Base-by-base conservation (phyloP, 1,140 invertebrate species). In the Mactra quadrangularis region DNA sequence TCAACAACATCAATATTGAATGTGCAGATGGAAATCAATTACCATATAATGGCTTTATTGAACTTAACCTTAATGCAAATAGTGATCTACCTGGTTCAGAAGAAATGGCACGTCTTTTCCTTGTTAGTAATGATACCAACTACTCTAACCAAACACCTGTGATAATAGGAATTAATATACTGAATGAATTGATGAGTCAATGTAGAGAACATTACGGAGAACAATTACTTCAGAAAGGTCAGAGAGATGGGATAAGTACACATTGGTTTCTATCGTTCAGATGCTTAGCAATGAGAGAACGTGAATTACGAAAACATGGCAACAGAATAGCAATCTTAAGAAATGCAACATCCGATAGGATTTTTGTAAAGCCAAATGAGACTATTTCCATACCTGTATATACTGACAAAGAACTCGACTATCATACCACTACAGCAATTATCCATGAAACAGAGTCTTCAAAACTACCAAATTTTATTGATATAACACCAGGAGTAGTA, bases 201-300 rank as follows among this genome's bases (percentile, higher is more conserved):
- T n/a, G n/a, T n/a, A n/a, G n/a, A n/a, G n/a, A n/a, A n/a, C n/a
- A n/a, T n/a, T n/a, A n/a, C n/a, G n/a, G n/a, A n/a, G n/a, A n/a
- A n/a, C 15, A 22, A 53, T 77, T 2, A 50, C 25, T 77, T 4
- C 82, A 83, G 35, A 52, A 50, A 33, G 62, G 72, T 35, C 15
- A 62, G 19, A n/a, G n/a, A n/a, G n/a, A n/a, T n/a, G n/a, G n/a
- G n/a, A 3, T 77, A 38, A 29, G 47, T 19, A 70, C 53, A 0
- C 45, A 47, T 27, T 83, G 82, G 72, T 77, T 59, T 25, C 22
- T 83, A 41, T 22, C 82, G 1, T 83, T 75, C 52, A 60, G 71
- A 25, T 75, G 57, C 41, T n/a, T 83, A 0, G 3, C 55, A 19
- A 0, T 64, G 1, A 52, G 71, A 57, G 59, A 83, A 29, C 33